phyloP scores from a whole-genome alignment of 2,888 invertebrate species.

The Nomada fucata region DNA sequence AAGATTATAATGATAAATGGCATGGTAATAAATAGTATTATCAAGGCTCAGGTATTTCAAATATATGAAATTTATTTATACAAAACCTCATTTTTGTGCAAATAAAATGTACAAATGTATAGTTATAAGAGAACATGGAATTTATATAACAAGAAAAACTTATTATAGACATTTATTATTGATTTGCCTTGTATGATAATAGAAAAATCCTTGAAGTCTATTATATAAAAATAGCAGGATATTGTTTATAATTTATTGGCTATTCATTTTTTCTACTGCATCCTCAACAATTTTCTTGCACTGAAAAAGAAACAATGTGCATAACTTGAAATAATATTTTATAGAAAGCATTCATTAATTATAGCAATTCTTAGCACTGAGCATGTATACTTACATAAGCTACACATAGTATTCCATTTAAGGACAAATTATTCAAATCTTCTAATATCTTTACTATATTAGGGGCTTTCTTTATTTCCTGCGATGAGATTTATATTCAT shows the following conservation, averaged over 20 bases:
- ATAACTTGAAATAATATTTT: conserved; percentile 17
- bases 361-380: background rate
- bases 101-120: conserved; percentile 2
- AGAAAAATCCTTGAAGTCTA: background rate
- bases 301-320: conserved; percentile 59
- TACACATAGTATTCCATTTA: conserved; percentile 73
- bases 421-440: conserved; percentile 66
- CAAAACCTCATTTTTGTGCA: conserved; percentile 1
- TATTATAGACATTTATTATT: conserved; percentile 22
- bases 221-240: background rate
- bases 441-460: conserved; percentile 57
- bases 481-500: conserved; percentile 14
- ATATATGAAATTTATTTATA: background rate
- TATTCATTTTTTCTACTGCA: background rate
- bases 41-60: background rate
- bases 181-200: background rate
- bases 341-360: background rate
- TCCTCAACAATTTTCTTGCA: conserved; percentile 63
- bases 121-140: background rate
- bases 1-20: conserved; percentile 88
- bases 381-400: conserved; percentile 69
- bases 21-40: conserved; percentile 72
- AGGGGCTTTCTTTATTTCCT: conserved; percentile 64
- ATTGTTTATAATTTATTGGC: background rate
- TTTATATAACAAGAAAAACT: background rate